These are phyloP conservation scores for Heliocidaris tuberculata DNA, from an alignment of 35 echinoderm and acorn worm genomes.

Conservation along the genomic window DNA sequence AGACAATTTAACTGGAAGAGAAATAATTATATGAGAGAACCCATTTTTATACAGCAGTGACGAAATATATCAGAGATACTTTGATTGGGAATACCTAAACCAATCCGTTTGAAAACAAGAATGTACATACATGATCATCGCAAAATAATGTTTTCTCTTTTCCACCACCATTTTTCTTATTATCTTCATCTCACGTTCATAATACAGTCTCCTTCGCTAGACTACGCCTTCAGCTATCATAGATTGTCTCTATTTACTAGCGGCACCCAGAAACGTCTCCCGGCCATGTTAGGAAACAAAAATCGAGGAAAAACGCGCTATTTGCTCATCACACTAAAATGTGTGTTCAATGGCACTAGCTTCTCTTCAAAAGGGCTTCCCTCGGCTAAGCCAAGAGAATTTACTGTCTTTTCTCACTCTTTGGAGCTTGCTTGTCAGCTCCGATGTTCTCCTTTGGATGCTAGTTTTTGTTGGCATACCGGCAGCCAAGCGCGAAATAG, in stretches of 20 bases:
- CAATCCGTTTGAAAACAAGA: not conserved
- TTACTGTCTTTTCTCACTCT: not conserved
- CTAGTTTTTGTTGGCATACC: not conserved
- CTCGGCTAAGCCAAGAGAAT: not conserved
- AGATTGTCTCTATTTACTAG: not conserved
- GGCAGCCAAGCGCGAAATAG: not conserved
- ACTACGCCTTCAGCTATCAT: not conserved
- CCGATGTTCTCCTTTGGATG: not conserved
- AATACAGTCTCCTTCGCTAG: not conserved
- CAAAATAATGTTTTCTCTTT: too few relatives aligned
- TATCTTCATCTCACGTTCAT: not conserved
- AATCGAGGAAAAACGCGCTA: not conserved
- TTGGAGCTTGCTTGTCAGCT: not conserved
- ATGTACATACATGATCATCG: not conserved
- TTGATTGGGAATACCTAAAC: not conserved
- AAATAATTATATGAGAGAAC: too few relatives aligned
- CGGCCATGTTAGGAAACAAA: not conserved
- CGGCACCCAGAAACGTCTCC: not conserved
- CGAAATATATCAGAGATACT: not conserved
- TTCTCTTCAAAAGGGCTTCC: not conserved
- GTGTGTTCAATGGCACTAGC: constrained; percentile 13
- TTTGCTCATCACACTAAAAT: constrained; percentile 43
- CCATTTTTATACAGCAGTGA: too few relatives aligned
- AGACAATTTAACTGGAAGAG: too few relatives aligned
- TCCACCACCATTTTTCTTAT: too few relatives aligned